Percentiles rank a stretch among this genome's conserved stretches.
These are phyloP conservation scores for honey bee (Apis mellifera) DNA, from an alignment of 1,140 invertebrate species.

Conservation along the genomic window Amel_HAv3.1 CM009936.2:4092001-4092500, in stretches of 20 bases:
- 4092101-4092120: conserved; percentile 9
- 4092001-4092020: conserved; percentile 25
- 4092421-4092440: no score
- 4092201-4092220: conserved; percentile 35
- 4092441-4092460: no score
- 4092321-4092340: conserved; percentile 7
- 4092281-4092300: conserved; percentile 4
- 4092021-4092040: conserved; percentile 24
- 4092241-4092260: conserved; percentile 38
- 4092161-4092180: background rate
- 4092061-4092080: conserved; percentile 11
- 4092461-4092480: no score
- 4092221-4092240: conserved; percentile 46
- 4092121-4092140: conserved; percentile 23
- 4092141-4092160: background rate
- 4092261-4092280: conserved; percentile 36
- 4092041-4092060: conserved; percentile 48
- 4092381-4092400: background rate
- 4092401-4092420: background rate
- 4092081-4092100: conserved; percentile 7
- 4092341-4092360: conserved; percentile 44
- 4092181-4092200: conserved; percentile 45
- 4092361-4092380: conserved; percentile 18
- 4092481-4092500: no score
- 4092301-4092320: conserved; percentile 36